phyloP scores from a whole-genome alignment of 1,140 invertebrate genomes.

The Asobara japonica region DNA sequence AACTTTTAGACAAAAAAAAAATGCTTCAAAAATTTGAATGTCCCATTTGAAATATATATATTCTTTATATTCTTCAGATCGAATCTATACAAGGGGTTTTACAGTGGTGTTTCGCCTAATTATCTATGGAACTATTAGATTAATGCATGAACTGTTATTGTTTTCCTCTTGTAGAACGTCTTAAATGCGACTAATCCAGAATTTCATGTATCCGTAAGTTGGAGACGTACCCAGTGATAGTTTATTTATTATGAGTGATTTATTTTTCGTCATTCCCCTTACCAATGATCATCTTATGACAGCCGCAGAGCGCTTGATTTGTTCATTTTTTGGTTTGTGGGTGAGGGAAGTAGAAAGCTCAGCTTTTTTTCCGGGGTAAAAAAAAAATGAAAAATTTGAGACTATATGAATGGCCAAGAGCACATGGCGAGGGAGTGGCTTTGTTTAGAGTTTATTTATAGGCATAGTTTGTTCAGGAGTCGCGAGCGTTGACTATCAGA shows the following conservation, averaged over 20 bases:
- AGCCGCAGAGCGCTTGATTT: not conserved
- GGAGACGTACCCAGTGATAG: conserved; percentile 58
- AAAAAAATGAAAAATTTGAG: not conserved
- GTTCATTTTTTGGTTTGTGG: not conserved
- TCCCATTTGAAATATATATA: too few relatives aligned
- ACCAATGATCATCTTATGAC: not conserved
- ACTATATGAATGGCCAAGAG: not conserved
- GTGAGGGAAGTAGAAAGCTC: conserved; percentile 20
- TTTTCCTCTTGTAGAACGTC: conserved; percentile 68
- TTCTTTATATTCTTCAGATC: too few relatives aligned
- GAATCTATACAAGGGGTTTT: too few relatives aligned
- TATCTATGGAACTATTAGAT: conserved; percentile 51
- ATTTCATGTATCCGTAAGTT: conserved; percentile 68
- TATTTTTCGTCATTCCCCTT: conserved; percentile 35
- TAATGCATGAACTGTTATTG: conserved; percentile 60
- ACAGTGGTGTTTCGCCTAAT: too few relatives aligned
- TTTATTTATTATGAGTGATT: conserved; percentile 40
- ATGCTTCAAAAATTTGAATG: too few relatives aligned
- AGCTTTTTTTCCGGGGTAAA: not conserved
- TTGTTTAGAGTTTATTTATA: not conserved
- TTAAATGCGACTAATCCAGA: conserved; percentile 68
- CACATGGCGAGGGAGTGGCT: too few relatives aligned
- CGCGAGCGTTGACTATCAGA: not conserved
- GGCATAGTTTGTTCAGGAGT: not conserved
- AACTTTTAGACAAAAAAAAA: too few relatives aligned